Base-by-base conservation (phyloP, 2,888 invertebrate genomes). In the Acanthosoma haemorrhoidale region DNA sequence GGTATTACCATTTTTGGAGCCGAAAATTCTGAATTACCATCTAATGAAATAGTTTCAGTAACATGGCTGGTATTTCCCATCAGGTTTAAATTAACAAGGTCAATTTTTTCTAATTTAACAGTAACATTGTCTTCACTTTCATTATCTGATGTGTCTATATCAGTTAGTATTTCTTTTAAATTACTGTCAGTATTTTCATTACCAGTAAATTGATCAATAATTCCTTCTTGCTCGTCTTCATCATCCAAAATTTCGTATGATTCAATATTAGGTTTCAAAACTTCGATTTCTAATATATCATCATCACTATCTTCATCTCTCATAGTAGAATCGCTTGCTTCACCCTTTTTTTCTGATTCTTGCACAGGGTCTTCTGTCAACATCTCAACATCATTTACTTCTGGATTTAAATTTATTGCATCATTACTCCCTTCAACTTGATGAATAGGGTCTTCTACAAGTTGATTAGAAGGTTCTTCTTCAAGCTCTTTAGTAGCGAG, bases 1-100 rank as follows among this genome's bases (percentile, higher is more conserved):
- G 72, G 70, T 13, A 71, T 58, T 0, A 71, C 34, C 3, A 73
- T 61, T 13, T 59, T 67, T 15, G 83, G 79, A 68, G 84, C 83
- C 43, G 85, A 85, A 11, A 86, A 80, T 77, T 91, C 90, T 8
- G 89, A 83, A 79, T 92, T 92, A 39, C 91, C 91, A 79, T 92
- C 91, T 36, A 67, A 36, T 34, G 32, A 57, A 13, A 67, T 57
- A 31, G 67, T 67, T 43, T 67, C 67, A 11, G 32, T 57, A 73
- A 91, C 89, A 0, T 89, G 86, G 32, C 87, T 85, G 60, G 84
- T 83, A 34, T 85, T 84, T 4, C 82, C 84, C 60, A 82, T 81
- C 76, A 83, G 84, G 0, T 85, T 83, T 2, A 76, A 76, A 36
- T 81, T 80, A 61, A 81, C 81, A 71, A 84, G 83, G 6, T 76